phyloP scores from a whole-genome alignment of 2,888 invertebrate species.

The Agrochola macilenta region DNA sequence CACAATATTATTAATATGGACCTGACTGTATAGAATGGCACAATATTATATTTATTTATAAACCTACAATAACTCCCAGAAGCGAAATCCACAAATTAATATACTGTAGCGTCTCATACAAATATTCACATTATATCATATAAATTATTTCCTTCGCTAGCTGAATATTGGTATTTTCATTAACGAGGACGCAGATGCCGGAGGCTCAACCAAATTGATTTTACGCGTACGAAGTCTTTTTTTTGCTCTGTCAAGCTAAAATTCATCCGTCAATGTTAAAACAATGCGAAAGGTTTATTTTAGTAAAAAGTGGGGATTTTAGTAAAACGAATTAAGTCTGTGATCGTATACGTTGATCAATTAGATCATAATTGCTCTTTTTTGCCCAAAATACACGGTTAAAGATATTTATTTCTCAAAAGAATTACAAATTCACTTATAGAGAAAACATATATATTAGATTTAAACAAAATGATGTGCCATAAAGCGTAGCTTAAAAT shows the following conservation, averaged over 20 bases:
- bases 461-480: too few relatives aligned
- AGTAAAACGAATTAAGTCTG: not conserved
- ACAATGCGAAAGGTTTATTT: not conserved
- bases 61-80: not conserved
- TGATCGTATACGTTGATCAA: too few relatives aligned
- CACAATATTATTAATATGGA: not conserved
- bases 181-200: conserved; percentile 21
- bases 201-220: conserved; percentile 38
- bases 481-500: too few relatives aligned
- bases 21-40: not conserved
- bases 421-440: too few relatives aligned
- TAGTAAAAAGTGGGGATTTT: not conserved
- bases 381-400: too few relatives aligned
- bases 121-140: conserved; percentile 9
- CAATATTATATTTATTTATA: not conserved
- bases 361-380: too few relatives aligned
- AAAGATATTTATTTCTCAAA: too few relatives aligned
- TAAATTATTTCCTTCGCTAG: conserved; percentile 24
- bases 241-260: conserved; percentile 12
- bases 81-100: conserved; percentile 14
- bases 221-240: conserved; percentile 20
- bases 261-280: conserved; percentile 20
- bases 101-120: not conserved
- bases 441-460: too few relatives aligned
- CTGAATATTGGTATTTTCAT: conserved; percentile 40